Evolutionary conservation across 2,888 invertebrate genomes (phyloP).

Genomic region (Theretra japonica): DNA sequence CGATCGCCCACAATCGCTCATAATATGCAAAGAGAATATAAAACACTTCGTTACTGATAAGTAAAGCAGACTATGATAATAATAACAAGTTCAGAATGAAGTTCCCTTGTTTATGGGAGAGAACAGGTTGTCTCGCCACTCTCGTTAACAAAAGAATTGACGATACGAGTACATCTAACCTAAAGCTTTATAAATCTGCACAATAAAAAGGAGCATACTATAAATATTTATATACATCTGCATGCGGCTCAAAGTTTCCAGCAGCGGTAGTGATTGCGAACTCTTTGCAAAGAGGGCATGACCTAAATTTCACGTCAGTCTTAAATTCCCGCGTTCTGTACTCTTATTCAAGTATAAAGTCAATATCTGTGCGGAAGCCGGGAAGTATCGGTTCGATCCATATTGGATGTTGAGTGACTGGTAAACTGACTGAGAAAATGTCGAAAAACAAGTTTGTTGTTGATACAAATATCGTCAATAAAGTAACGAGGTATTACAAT

Average conservation of each 20-base stretch:
- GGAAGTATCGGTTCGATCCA: neutral
- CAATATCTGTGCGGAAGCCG: conserved; percentile 2
- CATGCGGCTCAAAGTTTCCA: neutral
- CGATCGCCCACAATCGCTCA: too few species aligned
- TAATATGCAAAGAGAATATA: too few species aligned
- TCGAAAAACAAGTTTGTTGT: neutral
- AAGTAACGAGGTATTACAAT: too few species aligned
- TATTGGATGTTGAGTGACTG: conserved; percentile 11
- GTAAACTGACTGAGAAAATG: neutral
- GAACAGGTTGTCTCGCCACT: too few species aligned
- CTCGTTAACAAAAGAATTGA: neutral
- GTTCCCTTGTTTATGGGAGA: too few species aligned
- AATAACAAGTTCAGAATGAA: too few species aligned
- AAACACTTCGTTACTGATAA: too few species aligned
- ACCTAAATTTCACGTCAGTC: conserved; percentile 21
- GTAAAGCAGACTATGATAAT: too few species aligned
- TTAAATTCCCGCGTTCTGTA: conserved; percentile 1
- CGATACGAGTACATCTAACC: neutral
- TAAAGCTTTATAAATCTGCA: neutral
- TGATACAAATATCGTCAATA: neutral
- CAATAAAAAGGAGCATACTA: neutral
- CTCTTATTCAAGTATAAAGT: conserved; percentile 13
- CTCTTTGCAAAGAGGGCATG: conserved; percentile 15
- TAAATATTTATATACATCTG: neutral
- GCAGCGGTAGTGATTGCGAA: neutral